Percentiles rank a stretch among this genome's conserved stretches.
Conservation (phyloP, 2,113 vertebrate genomes). For the Otus sunia region DNA sequence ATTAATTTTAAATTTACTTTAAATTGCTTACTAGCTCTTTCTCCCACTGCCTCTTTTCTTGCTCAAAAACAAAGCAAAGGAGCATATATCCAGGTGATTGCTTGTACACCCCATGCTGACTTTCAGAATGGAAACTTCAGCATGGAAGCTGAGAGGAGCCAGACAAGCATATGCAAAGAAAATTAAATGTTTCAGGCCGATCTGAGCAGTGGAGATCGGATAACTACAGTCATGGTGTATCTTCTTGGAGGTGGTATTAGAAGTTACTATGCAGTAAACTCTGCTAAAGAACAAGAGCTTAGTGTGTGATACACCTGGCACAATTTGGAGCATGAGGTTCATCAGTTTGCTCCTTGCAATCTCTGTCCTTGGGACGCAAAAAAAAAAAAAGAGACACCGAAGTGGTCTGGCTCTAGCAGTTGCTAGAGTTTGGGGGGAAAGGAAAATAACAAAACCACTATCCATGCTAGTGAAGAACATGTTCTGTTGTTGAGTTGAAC, state of each 20-base stretch:
- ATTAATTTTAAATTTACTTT: neutral
- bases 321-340: neutral
- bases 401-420: neutral
- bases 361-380: neutral
- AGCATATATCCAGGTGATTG: neutral
- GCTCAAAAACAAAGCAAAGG: neutral
- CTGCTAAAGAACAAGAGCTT: neutral
- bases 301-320: neutral
- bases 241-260: neutral
- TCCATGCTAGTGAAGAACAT: accelerated
- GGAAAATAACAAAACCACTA: neutral
- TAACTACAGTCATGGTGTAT: neutral
- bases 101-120: neutral
- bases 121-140: neutral
- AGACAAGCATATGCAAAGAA: neutral
- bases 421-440: neutral
- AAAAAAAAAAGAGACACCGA: neutral
- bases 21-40: neutral
- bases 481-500: neutral
- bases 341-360: neutral
- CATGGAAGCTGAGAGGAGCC: neutral
- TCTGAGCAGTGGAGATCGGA: neutral
- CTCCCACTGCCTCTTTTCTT: neutral
- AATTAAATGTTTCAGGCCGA: neutral
- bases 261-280: neutral